Evolutionary conservation across 2,888 invertebrate species (phyloP), one percentile per base, ranked within the genome.

Genomic region (Zygaena filipendulae): DNA sequence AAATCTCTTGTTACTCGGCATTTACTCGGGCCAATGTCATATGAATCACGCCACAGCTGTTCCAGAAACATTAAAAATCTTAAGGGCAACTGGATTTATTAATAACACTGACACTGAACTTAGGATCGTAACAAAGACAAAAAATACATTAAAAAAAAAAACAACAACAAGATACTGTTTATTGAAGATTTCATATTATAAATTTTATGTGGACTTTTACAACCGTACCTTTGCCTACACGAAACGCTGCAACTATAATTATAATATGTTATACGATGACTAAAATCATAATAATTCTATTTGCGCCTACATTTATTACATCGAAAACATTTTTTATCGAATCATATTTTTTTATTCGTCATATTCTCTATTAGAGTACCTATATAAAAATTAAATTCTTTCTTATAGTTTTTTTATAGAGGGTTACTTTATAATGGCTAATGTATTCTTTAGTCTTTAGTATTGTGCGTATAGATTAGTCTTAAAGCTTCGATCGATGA

Each of bases 21-120:
- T 48, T 43, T 42, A 6, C 52, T 59, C 56, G 49, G 53, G 47
- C 63, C 75, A 75, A 75, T 75, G 75, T 69, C 75, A 50, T 40
- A 46, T 77, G 75, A 75, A 38, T 77, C 75, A 75, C 43, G 39
- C 47, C 42, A 59, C 74, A 71, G 70, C 71, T 74, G 74, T 68
- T 69, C 52, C 59, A 59, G 56, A 53, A 59, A 49, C 51, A 62
- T 63, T 64, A 64, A 70, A 71, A 74, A 67, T 68, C 52, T 59
- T 70, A 68, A 74, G 70, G 72, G 67, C 69, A 58, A 60, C 55
- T 44, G 48, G 43, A 55, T 57, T 60, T 68, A 69, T 67, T 62
- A 62, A 56, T 57, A 63, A 45, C 42, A 35, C 35, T 54, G 57
- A 57, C 59, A 57, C 54, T 52, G 54, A 57, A 53, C 47, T 46